phyloP scores from a whole-genome alignment of 2,888 invertebrate species.

The Myathropa florea region DNA sequence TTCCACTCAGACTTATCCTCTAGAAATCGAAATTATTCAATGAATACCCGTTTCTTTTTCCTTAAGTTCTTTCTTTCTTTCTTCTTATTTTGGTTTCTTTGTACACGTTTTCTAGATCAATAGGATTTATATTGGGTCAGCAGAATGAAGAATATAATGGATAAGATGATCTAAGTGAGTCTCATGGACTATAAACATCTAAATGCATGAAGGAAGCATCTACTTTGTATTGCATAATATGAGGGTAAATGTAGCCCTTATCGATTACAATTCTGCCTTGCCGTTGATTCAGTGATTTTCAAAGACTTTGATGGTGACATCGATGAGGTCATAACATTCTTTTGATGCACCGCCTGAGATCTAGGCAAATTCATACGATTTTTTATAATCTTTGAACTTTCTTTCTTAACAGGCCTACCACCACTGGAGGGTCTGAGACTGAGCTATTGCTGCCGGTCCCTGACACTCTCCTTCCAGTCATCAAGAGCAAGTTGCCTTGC shows the following conservation, averaged over 20 bases:
- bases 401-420: no score
- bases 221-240: not conserved
- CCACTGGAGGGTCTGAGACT: no score
- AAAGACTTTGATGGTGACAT: no score
- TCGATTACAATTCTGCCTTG: not conserved
- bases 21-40: conserved; percentile 47
- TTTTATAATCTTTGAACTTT: no score
- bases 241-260: not conserved
- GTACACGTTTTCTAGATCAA: conserved; percentile 39
- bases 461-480: no score
- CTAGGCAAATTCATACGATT: no score
- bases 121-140: conserved; percentile 56
- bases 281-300: no score
- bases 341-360: no score
- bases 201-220: not conserved
- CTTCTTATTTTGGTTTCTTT: conserved; percentile 3
- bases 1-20: conserved; percentile 56
- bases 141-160: conserved; percentile 23
- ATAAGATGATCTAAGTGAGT: not conserved
- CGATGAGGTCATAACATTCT: no score
- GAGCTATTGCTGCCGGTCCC: no score
- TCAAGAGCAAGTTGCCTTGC: no score
- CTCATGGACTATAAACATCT: not conserved
- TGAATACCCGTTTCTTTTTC: conserved; percentile 31
- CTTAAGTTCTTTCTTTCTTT: not conserved